Conservation (phyloP, 2,797 vertebrate genomes). For the Miichthys miiuy region DNA sequence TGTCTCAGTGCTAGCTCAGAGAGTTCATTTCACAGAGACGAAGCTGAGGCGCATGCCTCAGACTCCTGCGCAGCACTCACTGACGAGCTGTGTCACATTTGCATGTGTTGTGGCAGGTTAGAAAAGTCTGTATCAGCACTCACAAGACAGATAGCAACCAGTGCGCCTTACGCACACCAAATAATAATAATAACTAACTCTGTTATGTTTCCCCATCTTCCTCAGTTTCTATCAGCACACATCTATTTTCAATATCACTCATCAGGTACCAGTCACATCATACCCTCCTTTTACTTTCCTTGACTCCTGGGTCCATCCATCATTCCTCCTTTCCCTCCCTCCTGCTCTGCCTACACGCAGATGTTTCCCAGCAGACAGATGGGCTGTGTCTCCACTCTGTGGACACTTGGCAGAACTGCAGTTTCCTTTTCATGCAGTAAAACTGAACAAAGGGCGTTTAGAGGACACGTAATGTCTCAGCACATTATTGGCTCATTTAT, state of each 20-base stretch:
- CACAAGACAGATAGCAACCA: not conserved
- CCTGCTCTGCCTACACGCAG: not conserved
- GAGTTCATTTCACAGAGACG: not conserved
- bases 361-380: not conserved
- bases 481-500: slow-evolving; percentile 64
- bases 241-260: not conserved
- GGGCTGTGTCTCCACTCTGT: slow-evolving; percentile 53
- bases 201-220: not conserved
- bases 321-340: not conserved
- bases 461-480: slow-evolving; percentile 69
- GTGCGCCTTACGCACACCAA: not conserved
- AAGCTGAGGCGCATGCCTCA: not conserved
- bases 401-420: slow-evolving; percentile 21
- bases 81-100: not conserved
- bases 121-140: not conserved
- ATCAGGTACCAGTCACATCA: not conserved
- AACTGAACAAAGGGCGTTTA: slow-evolving; percentile 70
- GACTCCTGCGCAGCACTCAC: not conserved
- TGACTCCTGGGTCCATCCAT: not conserved
- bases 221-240: not conserved
- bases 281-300: not conserved
- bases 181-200: not conserved
- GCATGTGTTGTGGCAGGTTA: not conserved
- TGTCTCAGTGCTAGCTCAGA: not conserved
- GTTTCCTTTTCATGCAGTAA: slow-evolving; percentile 20